Conservation (phyloP, 2,888 invertebrate species). For the Leptinotarsa haldemani region DNA sequence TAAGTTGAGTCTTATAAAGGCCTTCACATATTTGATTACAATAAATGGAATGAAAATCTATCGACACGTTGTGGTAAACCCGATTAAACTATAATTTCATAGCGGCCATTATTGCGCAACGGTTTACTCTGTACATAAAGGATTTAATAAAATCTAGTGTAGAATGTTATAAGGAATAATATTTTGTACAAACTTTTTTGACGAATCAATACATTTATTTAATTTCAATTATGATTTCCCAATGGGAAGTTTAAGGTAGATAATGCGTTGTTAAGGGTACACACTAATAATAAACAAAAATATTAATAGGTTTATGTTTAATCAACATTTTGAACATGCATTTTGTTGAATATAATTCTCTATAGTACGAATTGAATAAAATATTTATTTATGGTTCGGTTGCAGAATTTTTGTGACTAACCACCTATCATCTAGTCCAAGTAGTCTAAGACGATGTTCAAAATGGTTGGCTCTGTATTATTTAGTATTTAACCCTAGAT, state of each 20-base stretch:
- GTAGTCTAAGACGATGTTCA: slow-evolving; percentile 57
- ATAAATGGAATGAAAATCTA: no score
- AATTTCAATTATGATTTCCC: slow-evolving; percentile 52
- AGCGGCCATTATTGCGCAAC: slow-evolving; percentile 38
- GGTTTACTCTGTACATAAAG: slow-evolving; percentile 46
- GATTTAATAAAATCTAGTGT: slow-evolving; percentile 38
- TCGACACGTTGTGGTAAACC: no score
- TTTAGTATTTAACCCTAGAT: slow-evolving; percentile 44
- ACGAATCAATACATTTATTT: slow-evolving; percentile 53
- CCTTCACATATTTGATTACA: neutral
- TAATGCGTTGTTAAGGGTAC: slow-evolving; percentile 48
- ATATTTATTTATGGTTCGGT: slow-evolving; percentile 41
- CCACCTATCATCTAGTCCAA: slow-evolving; percentile 55
- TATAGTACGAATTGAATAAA: slow-evolving; percentile 28
- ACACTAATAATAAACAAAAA: slow-evolving; percentile 34
- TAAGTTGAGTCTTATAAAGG: neutral
- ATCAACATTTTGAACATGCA: slow-evolving; percentile 51
- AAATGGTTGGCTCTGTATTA: slow-evolving; percentile 51
- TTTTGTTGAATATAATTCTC: slow-evolving; percentile 29
- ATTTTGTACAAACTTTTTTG: slow-evolving; percentile 58
- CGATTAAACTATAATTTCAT: neutral
- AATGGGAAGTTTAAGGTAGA: slow-evolving; percentile 39
- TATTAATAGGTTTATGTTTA: slow-evolving; percentile 25
- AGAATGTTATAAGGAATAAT: slow-evolving; percentile 45
- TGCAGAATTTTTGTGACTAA: slow-evolving; percentile 36